phyloP scores from a whole-genome alignment of 2,113 vertebrate species.

The Sceloporus undulatus region DNA sequence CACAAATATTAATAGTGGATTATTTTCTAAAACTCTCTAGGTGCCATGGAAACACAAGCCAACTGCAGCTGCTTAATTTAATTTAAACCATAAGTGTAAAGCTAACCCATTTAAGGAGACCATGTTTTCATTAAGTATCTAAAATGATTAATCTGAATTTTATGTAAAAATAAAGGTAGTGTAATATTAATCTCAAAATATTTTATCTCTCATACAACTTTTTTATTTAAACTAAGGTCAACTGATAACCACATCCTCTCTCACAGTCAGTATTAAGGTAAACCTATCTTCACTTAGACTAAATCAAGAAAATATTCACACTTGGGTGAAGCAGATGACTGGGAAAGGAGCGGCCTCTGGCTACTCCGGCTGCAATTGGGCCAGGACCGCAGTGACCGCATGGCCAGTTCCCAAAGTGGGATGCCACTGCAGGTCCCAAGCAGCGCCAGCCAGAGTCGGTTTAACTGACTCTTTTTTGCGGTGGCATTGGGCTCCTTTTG shows the following conservation, averaged over 20 bases:
- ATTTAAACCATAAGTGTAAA: conserved; percentile 42
- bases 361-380: too few relatives aligned
- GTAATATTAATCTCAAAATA: conserved; percentile 53
- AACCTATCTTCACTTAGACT: background rate
- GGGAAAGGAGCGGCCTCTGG: too few relatives aligned
- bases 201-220: conserved; percentile 65
- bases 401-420: too few relatives aligned
- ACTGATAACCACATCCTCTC: conserved; percentile 46
- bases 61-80: background rate
- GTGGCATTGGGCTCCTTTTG: too few relatives aligned
- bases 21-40: background rate
- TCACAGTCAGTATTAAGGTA: conserved; percentile 44
- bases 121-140: background rate
- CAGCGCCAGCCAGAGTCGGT: too few relatives aligned
- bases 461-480: too few relatives aligned
- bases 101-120: conserved; percentile 48
- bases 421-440: too few relatives aligned
- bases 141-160: conserved; percentile 3
- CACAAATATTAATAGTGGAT: background rate
- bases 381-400: too few relatives aligned
- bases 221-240: conserved; percentile 55
- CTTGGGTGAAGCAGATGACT: too few relatives aligned
- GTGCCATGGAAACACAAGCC: background rate
- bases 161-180: conserved; percentile 58
- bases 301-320: too few relatives aligned